Conservation (phyloP, 2,888 invertebrate genomes). For the Clunio marinus region DNA sequence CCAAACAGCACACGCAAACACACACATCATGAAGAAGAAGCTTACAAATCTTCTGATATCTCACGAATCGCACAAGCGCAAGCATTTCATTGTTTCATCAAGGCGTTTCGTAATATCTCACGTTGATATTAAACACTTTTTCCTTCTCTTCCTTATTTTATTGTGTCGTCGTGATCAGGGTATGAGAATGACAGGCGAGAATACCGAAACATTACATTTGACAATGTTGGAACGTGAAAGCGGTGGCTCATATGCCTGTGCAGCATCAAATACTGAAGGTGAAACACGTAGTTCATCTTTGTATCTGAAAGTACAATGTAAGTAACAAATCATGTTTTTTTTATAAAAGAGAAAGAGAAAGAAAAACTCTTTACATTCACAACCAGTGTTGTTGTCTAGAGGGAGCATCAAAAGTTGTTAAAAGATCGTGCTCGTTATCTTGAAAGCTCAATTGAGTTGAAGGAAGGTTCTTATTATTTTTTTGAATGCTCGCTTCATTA, state of each 20-base stretch:
- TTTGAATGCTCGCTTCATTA: too few species aligned
- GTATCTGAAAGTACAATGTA: constrained; percentile 71
- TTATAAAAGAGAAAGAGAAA: neutral
- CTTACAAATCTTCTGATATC: neutral
- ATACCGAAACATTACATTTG: constrained; percentile 59
- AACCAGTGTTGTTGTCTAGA: too few species aligned
- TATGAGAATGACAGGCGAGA: constrained; percentile 53
- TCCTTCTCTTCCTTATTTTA: constrained; percentile 10
- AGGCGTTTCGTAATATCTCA: neutral
- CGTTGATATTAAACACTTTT: neutral
- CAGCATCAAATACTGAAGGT: constrained; percentile 75
- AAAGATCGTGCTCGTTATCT: too few species aligned
- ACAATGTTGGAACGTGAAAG: constrained; percentile 65
- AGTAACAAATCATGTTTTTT: constrained; percentile 51
- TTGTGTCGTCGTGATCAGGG: too few species aligned
- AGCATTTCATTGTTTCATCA: constrained; percentile 11
- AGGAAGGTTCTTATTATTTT: too few species aligned
- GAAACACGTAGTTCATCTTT: constrained; percentile 72
- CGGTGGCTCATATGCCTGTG: constrained; percentile 74
- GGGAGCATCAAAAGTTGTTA: neutral
- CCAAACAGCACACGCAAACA: neutral
- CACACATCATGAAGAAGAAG: neutral
- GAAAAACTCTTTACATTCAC: neutral
- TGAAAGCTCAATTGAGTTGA: neutral
- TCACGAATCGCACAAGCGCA: neutral